Base-by-base conservation (phyloP, 2,113 vertebrate species). In the Aptenodytes forsteri region DNA sequence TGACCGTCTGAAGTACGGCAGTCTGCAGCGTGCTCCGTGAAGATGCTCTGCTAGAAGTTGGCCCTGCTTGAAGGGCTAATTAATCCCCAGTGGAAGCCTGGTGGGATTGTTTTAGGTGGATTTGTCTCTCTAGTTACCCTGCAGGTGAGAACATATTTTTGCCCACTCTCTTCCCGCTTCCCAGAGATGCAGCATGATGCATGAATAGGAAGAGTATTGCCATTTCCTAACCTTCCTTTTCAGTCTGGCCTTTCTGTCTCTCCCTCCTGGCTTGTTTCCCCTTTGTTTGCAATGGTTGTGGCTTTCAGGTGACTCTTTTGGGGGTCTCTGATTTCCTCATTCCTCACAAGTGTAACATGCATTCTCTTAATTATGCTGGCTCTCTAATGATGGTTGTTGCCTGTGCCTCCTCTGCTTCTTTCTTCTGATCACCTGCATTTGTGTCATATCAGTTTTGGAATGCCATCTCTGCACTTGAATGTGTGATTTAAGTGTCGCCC, bases 91-190 rank as follows among this genome's bases (percentile, higher is more conserved):
- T 58, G 58, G 75, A 88, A 93, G 17, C 42, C 49, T 9, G 26
- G n/a, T 78, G 56, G 61, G 56, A 81, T 62, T 76, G 7, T 47
- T 87, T 89, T 12, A 40, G 56, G 64, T 79, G 83, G 90, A 90
- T 87, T 96, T 90, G 11, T 71, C 64, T 78, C 67, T 78, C 67
- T 85, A 52, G 62, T 70, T 95, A 77, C 29, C 44, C 54, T 89
- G 38, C 65, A 97, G 70, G 90, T 95, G 83, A 92, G 93, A 95
- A 79, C 47, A 79, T 54, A 67, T 66, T 78, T 6, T n/a, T 66
- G 2, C 2, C 18, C 4, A 16, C 59, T 25, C 7, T 29, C 21
- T 65, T 42, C 38, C 69, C 1, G 1, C 80, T 91, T 86, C 27
- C 72, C 56, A n/a, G 72, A 73, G 30, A 42, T 61, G 27, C 34